Conservation (phyloP, 2,797 vertebrate species). For the Cygnus olor region DNA sequence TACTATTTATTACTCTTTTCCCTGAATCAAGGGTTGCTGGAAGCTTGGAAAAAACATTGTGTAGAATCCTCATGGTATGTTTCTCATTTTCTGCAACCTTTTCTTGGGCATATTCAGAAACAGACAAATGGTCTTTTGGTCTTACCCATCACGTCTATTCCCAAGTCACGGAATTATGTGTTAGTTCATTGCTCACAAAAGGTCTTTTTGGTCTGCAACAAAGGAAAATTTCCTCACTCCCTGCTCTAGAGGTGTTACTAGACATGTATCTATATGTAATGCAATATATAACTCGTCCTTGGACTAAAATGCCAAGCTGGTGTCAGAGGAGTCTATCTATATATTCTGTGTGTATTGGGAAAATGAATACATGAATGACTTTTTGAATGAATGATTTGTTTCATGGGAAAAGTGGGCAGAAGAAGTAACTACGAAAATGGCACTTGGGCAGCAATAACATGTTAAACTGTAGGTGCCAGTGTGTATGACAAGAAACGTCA, state of each 20-base stretch:
- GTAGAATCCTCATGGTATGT: background rate
- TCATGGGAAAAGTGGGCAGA: background rate
- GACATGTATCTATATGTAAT: background rate
- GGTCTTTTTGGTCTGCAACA: background rate
- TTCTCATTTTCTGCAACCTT: background rate
- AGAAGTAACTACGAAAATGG: background rate
- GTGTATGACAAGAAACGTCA: background rate
- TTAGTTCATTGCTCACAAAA: background rate
- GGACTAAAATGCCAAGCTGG: background rate
- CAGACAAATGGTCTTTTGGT: background rate
- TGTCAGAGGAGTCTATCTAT: background rate
- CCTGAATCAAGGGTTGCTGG: background rate
- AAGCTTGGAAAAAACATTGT: background rate
- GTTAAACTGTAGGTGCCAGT: background rate
- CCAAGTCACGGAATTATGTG: background rate
- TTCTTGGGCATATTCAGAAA: background rate
- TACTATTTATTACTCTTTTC: background rate
- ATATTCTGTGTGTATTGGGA: background rate
- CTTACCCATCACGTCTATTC: background rate
- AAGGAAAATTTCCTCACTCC: background rate
- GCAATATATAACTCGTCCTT: background rate
- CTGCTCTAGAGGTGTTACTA: background rate
- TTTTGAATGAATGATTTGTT: background rate
- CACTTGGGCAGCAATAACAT: background rate
- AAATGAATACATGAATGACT: background rate